Evolutionary conservation across 2,113 vertebrate genomes (phyloP), one percentile per base, ranked within the genome.

Genomic region (Furnarius figulus): DNA sequence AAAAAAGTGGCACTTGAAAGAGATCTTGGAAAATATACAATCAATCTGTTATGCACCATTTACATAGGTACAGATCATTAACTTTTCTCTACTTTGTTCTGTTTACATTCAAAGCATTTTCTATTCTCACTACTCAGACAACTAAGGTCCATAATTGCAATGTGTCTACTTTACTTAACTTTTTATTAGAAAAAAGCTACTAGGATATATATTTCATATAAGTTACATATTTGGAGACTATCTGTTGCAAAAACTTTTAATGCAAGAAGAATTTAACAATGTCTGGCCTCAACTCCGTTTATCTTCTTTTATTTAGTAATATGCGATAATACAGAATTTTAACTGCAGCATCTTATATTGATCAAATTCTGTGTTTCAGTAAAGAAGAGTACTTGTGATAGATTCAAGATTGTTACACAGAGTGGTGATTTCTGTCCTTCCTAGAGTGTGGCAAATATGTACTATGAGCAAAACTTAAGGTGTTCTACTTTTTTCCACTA

Each of bases 81-180:
- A 77, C 33, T 75, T 72, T 88, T 81, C 33, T 75, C 30, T 95
- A 28, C 14, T 96, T 95, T 90, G 40, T 95, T 96, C 63, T 84
- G 50, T 59, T 94, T 88, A 82, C 77, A 75, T 94, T 96, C n/a
- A 88, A 90, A 84, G 28, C 52, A 85, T 95, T 67, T 81, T 95
- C 70, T 83, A 80, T 77, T 89, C 42, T 86, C 92, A 81, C 58
- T 76, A 35, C 70, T 55, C 17, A 31, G 19, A 23, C 22, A 96
- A 86, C 89, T 95, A 95, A 79, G 62, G 46, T 66, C 25, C 28
- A 56, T 95, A 95, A 97, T 93, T 90, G 18, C 55, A 97, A 92
- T 80, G 16, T 65, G 30, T 53, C 78, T 92, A 37, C 33, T 92
- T 94, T 87, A 71, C 28, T 87, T 90, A 89, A 87, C 21, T 95